Percentiles rank a stretch among this genome's conserved stretches.
Conservation (phyloP, 2,888 invertebrate species). For the Phoenoteleia sp. region DNA sequence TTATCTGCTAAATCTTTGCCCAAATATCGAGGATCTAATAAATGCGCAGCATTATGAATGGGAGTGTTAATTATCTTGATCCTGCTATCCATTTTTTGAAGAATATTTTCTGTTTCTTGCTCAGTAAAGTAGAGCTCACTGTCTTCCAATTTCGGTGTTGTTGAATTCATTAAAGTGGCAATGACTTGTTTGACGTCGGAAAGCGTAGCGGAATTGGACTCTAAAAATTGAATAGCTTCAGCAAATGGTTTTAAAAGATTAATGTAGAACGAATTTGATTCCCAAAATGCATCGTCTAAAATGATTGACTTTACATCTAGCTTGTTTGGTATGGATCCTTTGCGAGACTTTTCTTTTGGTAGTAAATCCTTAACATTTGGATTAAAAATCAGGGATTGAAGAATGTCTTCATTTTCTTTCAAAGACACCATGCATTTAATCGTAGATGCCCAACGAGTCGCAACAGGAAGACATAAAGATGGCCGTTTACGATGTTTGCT, state of each 20-base stretch:
- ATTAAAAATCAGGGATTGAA: constrained; percentile 35
- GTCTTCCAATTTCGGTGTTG: constrained; percentile 9
- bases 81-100: not conserved
- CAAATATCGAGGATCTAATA: constrained; percentile 30
- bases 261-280: constrained; percentile 37
- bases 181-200: constrained; percentile 23
- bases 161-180: not conserved
- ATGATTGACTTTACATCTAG: constrained; percentile 8
- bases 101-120: constrained; percentile 27
- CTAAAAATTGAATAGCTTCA: not conserved
- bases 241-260: constrained; percentile 29
- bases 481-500: constrained; percentile 5
- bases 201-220: constrained; percentile 29
- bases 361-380: constrained; percentile 16
- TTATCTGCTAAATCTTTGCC: constrained; percentile 9
- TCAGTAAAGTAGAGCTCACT: not conserved
- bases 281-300: constrained; percentile 28
- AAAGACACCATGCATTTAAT: constrained; percentile 35
- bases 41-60: constrained; percentile 21
- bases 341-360: constrained; percentile 9
- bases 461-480: constrained; percentile 23
- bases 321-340: not conserved
- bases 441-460: constrained; percentile 29
- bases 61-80: constrained; percentile 10
- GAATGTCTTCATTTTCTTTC: constrained; percentile 29